Evolutionary conservation across 2,888 invertebrate species (phyloP), one percentile per base, ranked within the genome.

Genomic region (Epistrophe grossulariae): DNA sequence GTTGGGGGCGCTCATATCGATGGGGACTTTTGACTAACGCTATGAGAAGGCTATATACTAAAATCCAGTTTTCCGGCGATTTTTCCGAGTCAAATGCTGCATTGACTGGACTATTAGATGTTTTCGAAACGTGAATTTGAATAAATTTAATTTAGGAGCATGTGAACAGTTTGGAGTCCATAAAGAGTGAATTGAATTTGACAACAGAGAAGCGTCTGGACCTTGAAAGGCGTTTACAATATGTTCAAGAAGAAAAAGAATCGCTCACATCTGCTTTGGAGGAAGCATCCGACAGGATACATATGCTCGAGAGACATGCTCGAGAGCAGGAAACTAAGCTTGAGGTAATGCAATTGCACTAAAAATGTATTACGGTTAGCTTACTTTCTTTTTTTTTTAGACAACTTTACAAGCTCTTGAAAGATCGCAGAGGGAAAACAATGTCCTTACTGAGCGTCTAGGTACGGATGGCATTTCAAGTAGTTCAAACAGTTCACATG

Each of bases 241-340:
- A 95, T 88, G 94, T 97, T 9, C 94, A 96, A 17, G 95, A 96
- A 82, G 98, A 99, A 92, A 95, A 98, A 89, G 97, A 98, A 85
- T 95, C 95, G 85, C 94, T 98, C 72, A 94, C 95, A 70, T 95
- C 95, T 70, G 96, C 97, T 82, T 94, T 98, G 79, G 98, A 99
- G 88, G 98, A 98, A 92, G 97, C 98, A 50, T 96, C 97, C 74
- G 98, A 98, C 93, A 95, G 97, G 91, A 97, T 98, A 90, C 93
- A 96, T 89, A 95, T 97, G 90, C 94, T 99, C 89, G 98, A 99
- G 92, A 95, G 96, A 89, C 96, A 97, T 91, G 94, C 96, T 64
- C 94, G 96, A 89, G 97, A 98, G 93, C 97, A 97, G 93, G 97
- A 97, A 91, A 91, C 91, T 79, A 92, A 92, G 90, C 90, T 93